Percentiles rank a stretch among this genome's conserved stretches.
Conservation (phyloP, 64 coral and sea anemone genomes). For the Orbicella faveolata region DNA sequence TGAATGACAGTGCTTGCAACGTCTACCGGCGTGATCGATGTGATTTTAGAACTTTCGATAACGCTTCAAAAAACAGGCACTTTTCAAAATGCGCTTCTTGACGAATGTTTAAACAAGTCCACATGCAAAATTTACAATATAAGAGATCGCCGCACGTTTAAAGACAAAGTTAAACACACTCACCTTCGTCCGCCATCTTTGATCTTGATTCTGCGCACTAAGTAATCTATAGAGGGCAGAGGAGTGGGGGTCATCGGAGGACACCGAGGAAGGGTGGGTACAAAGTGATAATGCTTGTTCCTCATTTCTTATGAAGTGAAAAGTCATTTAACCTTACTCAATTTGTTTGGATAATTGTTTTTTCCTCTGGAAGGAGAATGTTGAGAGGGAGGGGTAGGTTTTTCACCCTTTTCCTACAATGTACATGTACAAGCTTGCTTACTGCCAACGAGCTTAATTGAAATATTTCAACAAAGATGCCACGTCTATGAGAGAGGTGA, state of each 20-base stretch:
- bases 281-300: no score
- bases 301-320: no score
- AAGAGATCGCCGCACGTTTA: background rate
- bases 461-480: no score
- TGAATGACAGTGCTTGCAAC: background rate
- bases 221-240: background rate
- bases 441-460: no score
- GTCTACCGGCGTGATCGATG: background rate
- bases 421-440: no score
- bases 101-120: background rate
- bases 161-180: background rate
- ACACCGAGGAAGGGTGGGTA: background rate
- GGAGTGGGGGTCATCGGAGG: background rate
- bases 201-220: background rate
- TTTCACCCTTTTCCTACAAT: no score
- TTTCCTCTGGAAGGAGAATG: no score
- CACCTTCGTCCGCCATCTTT: conserved; percentile 43
- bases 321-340: no score
- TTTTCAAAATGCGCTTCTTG: background rate
- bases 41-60: background rate
- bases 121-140: background rate
- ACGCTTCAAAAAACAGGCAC: background rate
- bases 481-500: no score
- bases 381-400: no score
- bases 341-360: no score